These are phyloP conservation scores for Caenorhabditis sp. DNA, from an alignment of 2,888 invertebrate genomes.

Conservation along the genomic window DNA sequence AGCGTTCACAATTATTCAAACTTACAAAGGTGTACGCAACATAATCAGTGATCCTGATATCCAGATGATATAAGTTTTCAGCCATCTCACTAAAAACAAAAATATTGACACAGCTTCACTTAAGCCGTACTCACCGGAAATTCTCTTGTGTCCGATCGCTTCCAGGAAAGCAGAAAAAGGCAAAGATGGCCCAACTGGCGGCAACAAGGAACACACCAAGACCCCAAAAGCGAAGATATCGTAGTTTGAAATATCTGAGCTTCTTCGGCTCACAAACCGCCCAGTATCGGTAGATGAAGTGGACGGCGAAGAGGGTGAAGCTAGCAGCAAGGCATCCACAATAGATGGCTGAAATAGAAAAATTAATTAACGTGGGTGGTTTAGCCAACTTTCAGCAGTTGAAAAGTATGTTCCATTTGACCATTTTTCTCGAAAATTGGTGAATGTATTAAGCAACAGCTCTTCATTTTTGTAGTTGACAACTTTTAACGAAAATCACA, in stretches of 20 bases:
- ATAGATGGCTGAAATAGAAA: conserved; percentile 33
- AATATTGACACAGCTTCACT: background rate
- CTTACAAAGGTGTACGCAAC: conserved; percentile 38
- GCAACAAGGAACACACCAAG: conserved; percentile 1
- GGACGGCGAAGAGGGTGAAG: conserved; percentile 45
- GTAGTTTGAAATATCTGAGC: conserved; percentile 20
- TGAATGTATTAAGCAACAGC: too few species aligned
- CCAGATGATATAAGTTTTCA: conserved; percentile 14
- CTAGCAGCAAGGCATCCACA: conserved; percentile 44
- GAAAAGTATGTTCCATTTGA: too few species aligned
- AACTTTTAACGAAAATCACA: too few species aligned
- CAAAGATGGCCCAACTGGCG: conserved; percentile 24
- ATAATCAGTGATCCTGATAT: conserved; percentile 2
- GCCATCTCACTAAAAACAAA: conserved; percentile 21
- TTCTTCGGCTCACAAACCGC: conserved; percentile 35
- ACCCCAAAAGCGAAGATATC: conserved; percentile 1
- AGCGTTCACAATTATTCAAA: too few species aligned
- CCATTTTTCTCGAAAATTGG: too few species aligned
- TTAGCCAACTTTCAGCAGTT: too few species aligned
- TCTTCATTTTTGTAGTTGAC: too few species aligned
- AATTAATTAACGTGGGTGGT: too few species aligned
- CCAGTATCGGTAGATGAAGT: conserved; percentile 51
- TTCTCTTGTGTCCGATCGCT: conserved; percentile 18
- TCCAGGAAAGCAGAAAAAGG: conserved; percentile 44
- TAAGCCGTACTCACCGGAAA: conserved; percentile 21